phyloP scores from a whole-genome alignment of 2,888 invertebrate genomes.

The Lepidocyrtinus sp. region DNA sequence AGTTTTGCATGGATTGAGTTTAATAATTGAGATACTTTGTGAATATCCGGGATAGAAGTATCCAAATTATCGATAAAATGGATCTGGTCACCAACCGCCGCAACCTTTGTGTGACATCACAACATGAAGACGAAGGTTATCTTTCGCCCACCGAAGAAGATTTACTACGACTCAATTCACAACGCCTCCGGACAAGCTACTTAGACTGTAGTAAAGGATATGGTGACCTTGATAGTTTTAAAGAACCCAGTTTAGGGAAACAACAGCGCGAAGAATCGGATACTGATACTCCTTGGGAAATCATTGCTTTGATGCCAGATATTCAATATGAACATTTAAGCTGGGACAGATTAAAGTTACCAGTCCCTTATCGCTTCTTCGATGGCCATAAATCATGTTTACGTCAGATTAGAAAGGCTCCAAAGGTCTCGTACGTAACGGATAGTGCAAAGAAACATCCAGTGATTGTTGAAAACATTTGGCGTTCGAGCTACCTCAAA shows the following conservation, averaged over 20 bases:
- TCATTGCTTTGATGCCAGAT: conserved; percentile 39
- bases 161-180: conserved; percentile 19
- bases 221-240: background rate
- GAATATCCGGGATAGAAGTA: too few relatives aligned
- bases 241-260: background rate
- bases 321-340: conserved; percentile 49
- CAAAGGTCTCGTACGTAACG: conserved; percentile 30
- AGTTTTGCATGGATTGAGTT: too few relatives aligned
- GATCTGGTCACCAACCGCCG: background rate
- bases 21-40: too few relatives aligned
- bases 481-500: conserved; percentile 20
- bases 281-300: conserved; percentile 54
- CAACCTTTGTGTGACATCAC: conserved; percentile 38
- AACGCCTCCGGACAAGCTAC: conserved; percentile 11
- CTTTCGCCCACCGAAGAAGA: conserved; percentile 63
- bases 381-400: conserved; percentile 39
- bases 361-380: conserved; percentile 60
- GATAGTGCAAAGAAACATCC: conserved; percentile 24
- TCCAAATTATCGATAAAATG: too few relatives aligned
- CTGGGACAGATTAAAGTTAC: conserved; percentile 60
- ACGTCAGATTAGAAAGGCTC: conserved; percentile 31
- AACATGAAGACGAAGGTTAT: conserved; percentile 66
- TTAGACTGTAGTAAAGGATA: conserved; percentile 23
- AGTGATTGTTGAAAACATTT: conserved; percentile 29
- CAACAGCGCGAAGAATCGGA: background rate